Evolutionary conservation across 2,888 invertebrate genomes (phyloP).

Genomic region (Drosophila kanekoi): DNA sequence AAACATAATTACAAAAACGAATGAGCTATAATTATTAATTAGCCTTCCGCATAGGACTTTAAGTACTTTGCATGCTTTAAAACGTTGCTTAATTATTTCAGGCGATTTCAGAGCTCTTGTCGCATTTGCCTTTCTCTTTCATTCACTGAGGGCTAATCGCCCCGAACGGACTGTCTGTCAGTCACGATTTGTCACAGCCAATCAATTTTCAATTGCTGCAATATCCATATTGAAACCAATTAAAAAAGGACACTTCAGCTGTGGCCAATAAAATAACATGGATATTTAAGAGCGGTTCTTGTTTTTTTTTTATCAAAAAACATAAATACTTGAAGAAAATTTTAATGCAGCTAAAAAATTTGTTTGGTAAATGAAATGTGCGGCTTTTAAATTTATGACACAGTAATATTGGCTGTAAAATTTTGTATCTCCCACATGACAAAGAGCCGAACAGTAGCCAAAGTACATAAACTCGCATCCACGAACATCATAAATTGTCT

Average conservation of each 20-base stretch:
- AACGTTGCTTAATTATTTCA: not conserved
- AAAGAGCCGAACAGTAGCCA: constrained; percentile 20
- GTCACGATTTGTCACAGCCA: constrained; percentile 4
- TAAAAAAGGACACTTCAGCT: not conserved
- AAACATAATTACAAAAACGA: constrained; percentile 13
- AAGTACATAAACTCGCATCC: constrained; percentile 39
- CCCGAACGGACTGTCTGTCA: not conserved
- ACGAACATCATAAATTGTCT: constrained; percentile 57
- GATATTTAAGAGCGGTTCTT: not conserved
- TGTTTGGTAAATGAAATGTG: constrained; percentile 36
- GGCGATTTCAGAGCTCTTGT: not conserved
- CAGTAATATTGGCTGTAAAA: constrained; percentile 35
- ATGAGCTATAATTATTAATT: constrained; percentile 64
- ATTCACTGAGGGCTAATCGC: not conserved
- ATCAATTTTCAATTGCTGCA: constrained; percentile 27
- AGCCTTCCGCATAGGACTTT: not conserved
- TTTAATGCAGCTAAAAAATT: constrained; percentile 8
- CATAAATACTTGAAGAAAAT: constrained; percentile 8
- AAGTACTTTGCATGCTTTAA: not conserved
- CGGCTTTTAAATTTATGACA: constrained; percentile 49
- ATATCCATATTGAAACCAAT: constrained; percentile 10
- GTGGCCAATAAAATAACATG: not conserved
- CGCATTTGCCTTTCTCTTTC: not conserved
- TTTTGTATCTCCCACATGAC: constrained; percentile 32
- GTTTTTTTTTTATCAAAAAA: not conserved